Evolutionary conservation across 2,797 vertebrate genomes (phyloP), one percentile per base, ranked within the genome.

Genomic region (Betta splendens): DNA sequence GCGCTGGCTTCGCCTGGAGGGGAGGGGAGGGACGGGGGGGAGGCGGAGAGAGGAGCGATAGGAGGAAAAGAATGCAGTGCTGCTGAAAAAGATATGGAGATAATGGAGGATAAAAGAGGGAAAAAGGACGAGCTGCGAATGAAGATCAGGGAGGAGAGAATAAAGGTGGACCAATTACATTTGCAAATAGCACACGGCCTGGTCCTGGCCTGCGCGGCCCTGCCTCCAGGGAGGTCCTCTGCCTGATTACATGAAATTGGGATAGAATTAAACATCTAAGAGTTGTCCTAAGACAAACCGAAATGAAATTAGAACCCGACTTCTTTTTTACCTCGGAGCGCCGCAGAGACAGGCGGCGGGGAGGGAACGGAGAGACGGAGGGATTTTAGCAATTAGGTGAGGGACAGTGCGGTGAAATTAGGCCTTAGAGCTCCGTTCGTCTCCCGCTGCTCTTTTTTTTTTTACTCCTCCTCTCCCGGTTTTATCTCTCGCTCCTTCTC

Each of bases 231-330:
- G 94, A 95, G 93, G 94, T 86, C 93, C 94, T 94, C 74, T 32
- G 85, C 90, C 95, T 97, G 96, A 97, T 98, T 95, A 98, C 94
- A 95, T 94, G 93, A 94, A 96, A 98, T 94, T 93, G 94, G 94
- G 95, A 95, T 95, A 93, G 94, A 98, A 98, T 98, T 98, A 97
- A 98, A 96, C 94, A 96, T 96, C 93, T 95, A 93, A 94, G 93
- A 94, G 89, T 93, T 94, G 94, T 95, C 88, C 94, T 93, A 92
- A 92, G 91, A 94, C 94, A 94, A 94, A 94, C 91, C 80, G 74
- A 94, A 93, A 95, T 93, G 92, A 96, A 98, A 97, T 98, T 94
- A 96, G 94, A 92, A 81, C 68, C 92, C 87, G 83, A 84, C 86
- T 89, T 81, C 67, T 83, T 91, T 92, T 92, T 83, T 87, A 86